Conservation (phyloP, 2,113 vertebrate genomes). For the Ailurus styani region DNA sequence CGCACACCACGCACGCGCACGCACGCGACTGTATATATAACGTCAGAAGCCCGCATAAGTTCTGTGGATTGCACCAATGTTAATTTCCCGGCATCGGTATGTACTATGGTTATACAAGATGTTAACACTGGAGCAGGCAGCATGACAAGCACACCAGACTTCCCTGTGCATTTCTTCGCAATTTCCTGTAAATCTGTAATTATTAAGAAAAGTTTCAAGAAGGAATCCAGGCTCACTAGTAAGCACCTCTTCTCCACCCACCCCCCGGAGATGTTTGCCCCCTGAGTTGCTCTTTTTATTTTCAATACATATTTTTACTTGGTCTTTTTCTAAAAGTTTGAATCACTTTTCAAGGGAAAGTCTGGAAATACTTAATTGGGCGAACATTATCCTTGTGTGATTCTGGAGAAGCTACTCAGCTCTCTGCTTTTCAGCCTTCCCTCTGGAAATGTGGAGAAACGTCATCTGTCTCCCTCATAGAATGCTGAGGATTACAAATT, state of each 20-base stretch:
- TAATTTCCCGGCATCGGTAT: background rate
- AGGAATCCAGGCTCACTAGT: background rate
- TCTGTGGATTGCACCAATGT: background rate
- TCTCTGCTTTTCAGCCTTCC: background rate
- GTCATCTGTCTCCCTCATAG: background rate
- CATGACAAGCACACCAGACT: background rate
- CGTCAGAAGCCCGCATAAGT: background rate
- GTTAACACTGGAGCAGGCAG: background rate
- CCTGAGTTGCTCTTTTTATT: background rate
- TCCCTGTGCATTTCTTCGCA: background rate
- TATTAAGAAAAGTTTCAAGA: slow-evolving; percentile 3
- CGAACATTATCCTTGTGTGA: background rate
- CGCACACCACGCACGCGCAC: background rate
- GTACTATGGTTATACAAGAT: background rate
- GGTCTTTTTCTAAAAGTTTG: background rate
- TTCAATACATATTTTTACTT: background rate
- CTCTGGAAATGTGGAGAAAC: background rate
- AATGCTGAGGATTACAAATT: background rate
- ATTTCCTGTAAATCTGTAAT: background rate
- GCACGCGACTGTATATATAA: fast-evolving
- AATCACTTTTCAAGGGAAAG: background rate
- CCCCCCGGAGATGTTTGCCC: background rate
- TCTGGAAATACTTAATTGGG: background rate
- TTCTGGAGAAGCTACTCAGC: background rate
- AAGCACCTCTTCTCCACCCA: background rate